A percentile compares a stretch with the other conserved stretches of the same genome.
Evolutionary conservation across 2,113 vertebrate species (phyloP).

Genomic region (Archilochus colubris): DNA sequence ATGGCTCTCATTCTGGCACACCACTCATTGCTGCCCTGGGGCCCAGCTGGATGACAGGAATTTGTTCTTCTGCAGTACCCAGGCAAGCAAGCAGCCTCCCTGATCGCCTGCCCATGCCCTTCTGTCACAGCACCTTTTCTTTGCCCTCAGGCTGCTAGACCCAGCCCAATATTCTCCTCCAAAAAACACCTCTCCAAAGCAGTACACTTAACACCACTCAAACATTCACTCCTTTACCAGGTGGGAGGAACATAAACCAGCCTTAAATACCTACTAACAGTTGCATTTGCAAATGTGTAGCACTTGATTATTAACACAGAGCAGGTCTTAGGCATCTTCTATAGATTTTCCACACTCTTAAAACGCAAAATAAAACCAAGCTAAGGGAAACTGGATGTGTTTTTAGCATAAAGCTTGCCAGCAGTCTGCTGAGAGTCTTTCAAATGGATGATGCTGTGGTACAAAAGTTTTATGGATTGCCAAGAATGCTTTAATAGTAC

Average conservation of each 20-base stretch:
- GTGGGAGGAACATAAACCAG: background rate
- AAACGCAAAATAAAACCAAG: background rate
- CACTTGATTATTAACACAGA: background rate
- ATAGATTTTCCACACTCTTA: background rate
- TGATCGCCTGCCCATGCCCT: background rate
- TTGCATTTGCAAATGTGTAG: background rate
- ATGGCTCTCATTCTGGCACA: background rate
- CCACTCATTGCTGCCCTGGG: background rate
- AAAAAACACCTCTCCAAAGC: background rate
- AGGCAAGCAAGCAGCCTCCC: background rate
- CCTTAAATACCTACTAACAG: background rate
- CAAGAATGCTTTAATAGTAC: background rate
- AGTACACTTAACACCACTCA: background rate
- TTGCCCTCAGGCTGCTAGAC: rapidly evolving
- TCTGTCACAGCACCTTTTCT: background rate
- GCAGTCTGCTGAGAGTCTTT: background rate
- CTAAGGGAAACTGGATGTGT: background rate
- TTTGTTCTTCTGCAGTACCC: background rate
- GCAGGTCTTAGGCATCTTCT: background rate
- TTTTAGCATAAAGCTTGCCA: background rate
- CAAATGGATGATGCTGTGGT: background rate
- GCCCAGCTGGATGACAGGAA: background rate
- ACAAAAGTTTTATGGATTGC: background rate
- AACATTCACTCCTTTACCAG: background rate
- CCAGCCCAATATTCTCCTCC: background rate